Conservation (phyloP, 2,797 vertebrate genomes). For the Bovichtus diacanthus region DNA sequence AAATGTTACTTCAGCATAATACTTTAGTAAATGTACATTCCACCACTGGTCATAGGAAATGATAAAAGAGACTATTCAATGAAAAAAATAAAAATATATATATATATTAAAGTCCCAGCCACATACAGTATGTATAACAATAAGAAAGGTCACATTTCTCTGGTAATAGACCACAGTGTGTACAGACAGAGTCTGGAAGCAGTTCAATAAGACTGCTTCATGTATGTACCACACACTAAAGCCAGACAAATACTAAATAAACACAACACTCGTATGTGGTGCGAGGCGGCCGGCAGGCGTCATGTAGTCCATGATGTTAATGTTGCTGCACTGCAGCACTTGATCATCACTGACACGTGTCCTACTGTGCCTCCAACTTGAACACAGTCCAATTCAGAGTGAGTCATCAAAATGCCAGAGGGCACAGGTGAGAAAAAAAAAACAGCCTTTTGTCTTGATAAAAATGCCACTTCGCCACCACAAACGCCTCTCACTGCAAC, state of each 20-base stretch:
- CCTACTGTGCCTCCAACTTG: constrained; percentile 50
- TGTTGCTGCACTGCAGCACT: constrained; percentile 41
- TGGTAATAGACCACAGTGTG: background rate
- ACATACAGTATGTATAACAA: background rate
- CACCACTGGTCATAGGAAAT: background rate
- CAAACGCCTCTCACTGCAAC: constrained; percentile 17
- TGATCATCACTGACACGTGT: constrained; percentile 59
- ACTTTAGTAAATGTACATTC: background rate
- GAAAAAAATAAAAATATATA: too few relatives aligned
- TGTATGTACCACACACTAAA: background rate
- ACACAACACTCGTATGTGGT: constrained; percentile 13
- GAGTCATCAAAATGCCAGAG: constrained; percentile 66
- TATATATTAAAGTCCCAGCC: background rate
- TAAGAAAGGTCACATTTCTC: background rate
- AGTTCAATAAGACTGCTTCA: background rate
- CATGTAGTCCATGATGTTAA: constrained; percentile 24
- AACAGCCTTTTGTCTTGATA: constrained; percentile 18
- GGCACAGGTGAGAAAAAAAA: constrained; percentile 49
- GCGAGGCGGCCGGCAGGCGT: constrained; percentile 25
- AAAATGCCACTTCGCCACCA: constrained; percentile 13
- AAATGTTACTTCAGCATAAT: background rate
- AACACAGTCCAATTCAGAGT: constrained; percentile 57
- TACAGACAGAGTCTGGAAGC: background rate
- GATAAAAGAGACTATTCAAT: background rate
- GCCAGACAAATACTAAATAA: constrained; percentile 1